phyloP scores from a whole-genome alignment of 2,797 vertebrate genomes.

The Crocidura indochinensis region DNA sequence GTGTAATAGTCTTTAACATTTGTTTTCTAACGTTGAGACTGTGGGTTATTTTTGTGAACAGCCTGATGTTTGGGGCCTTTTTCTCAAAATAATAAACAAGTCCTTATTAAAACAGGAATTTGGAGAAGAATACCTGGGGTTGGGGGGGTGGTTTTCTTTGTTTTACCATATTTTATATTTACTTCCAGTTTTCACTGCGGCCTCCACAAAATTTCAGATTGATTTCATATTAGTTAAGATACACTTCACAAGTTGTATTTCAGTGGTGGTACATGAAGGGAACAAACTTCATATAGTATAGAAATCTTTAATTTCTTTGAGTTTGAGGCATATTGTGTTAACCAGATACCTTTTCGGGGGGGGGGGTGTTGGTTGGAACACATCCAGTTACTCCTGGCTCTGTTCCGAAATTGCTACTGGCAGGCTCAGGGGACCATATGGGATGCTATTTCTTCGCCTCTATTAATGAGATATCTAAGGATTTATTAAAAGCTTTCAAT shows the following conservation, averaged over 20 bases:
- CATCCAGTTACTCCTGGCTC: no score
- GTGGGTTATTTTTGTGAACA: conserved; percentile 87
- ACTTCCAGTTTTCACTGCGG: conserved; percentile 69
- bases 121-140: conserved; percentile 81
- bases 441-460: no score
- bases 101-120: conserved; percentile 87
- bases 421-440: no score
- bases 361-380: no score
- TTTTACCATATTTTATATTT: conserved; percentile 80
- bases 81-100: conserved; percentile 86
- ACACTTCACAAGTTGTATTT: conserved; percentile 48
- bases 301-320: not conserved
- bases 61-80: conserved; percentile 85
- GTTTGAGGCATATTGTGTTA: not conserved
- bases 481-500: not conserved
- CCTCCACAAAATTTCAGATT: conserved; percentile 43
- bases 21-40: conserved; percentile 87
- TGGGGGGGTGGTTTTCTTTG: conserved; percentile 84
- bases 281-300: not conserved
- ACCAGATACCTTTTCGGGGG: not conserved
- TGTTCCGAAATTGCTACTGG: no score
- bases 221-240: conserved; percentile 39
- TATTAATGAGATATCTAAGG: not conserved
- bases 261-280: conserved; percentile 18
- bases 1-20: conserved; percentile 84